Evolutionary conservation across 2,797 vertebrate species (phyloP).

Genomic region (Aselliscus stoliczkanus): DNA sequence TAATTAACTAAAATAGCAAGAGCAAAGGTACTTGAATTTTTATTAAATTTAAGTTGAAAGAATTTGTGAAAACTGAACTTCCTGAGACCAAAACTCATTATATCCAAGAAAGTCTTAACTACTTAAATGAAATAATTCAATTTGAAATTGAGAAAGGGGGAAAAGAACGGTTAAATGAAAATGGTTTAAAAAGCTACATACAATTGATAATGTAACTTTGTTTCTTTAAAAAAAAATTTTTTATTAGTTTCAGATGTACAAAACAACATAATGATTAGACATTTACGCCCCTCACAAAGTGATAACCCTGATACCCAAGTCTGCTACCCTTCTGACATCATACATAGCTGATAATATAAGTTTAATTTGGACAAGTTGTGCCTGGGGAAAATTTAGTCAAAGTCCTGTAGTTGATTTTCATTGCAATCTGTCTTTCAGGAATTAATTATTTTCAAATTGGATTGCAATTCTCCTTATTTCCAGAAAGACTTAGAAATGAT

Average conservation of each 20-base stretch:
- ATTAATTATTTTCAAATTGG: not conserved
- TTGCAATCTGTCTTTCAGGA: not conserved
- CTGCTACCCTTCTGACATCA: too few species aligned
- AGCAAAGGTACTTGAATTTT: not conserved
- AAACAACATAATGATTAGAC: too few species aligned
- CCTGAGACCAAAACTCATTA: not conserved
- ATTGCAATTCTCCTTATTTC: not conserved
- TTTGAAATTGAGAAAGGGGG: not conserved
- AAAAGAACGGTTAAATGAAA: not conserved
- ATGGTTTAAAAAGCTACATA: not conserved
- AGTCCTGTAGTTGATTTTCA: not conserved
- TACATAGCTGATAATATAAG: not conserved
- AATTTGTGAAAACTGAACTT: not conserved
- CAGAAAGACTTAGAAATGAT: not conserved
- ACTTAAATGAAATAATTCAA: not conserved
- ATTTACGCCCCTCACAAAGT: too few species aligned
- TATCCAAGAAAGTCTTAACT: not conserved
- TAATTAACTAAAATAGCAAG: not conserved
- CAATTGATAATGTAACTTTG: not conserved
- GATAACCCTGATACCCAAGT: too few species aligned
- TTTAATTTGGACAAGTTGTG: not conserved
- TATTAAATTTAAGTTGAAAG: constrained; percentile 12
- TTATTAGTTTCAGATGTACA: too few species aligned
- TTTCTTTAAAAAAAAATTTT: too few species aligned
- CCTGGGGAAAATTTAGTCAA: not conserved